These are phyloP conservation scores for Sepiola atlantica DNA, from an alignment of 2,888 invertebrate species.

Conservation along the genomic window DNA sequence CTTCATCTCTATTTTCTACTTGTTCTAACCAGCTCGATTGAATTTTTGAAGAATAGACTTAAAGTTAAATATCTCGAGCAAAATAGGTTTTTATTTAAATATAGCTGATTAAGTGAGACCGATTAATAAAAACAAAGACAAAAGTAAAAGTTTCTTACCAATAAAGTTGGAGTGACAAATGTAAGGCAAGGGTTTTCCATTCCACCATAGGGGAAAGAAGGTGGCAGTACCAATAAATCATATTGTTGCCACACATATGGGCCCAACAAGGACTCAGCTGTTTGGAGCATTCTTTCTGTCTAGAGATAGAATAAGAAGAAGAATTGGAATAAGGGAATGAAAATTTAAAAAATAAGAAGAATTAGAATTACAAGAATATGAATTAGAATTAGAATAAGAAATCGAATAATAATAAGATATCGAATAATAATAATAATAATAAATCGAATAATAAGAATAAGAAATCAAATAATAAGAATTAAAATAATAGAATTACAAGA, in stretches of 20 bases:
- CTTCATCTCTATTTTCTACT: background rate
- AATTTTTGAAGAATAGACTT: background rate
- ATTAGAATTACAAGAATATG: too few species aligned
- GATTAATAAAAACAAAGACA: background rate
- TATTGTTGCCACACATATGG: constrained; percentile 93
- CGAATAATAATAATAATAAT: too few species aligned
- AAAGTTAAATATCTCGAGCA: background rate
- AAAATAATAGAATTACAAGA: too few species aligned
- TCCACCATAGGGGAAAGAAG: constrained; percentile 94
- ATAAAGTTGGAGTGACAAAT: constrained; percentile 92
- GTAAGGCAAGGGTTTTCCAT: constrained; percentile 98
- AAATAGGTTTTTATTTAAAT: background rate
- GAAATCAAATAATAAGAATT: too few species aligned
- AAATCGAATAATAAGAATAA: too few species aligned
- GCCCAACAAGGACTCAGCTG: constrained; percentile 89
- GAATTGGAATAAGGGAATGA: background rate
- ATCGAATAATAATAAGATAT: too few species aligned
- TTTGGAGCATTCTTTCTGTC: constrained; percentile 86
- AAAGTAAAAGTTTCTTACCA: constrained; percentile 78
- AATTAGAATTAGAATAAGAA: too few species aligned
- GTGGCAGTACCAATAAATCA: constrained; percentile 90
- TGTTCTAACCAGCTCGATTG: background rate
- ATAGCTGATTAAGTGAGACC: background rate
- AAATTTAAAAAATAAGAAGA: too few species aligned
- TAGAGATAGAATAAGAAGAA: constrained; percentile 55